These are phyloP conservation scores for Notothenia rossii DNA, from an alignment of 2,113 vertebrate genomes.

Conservation along the genomic window DNA sequence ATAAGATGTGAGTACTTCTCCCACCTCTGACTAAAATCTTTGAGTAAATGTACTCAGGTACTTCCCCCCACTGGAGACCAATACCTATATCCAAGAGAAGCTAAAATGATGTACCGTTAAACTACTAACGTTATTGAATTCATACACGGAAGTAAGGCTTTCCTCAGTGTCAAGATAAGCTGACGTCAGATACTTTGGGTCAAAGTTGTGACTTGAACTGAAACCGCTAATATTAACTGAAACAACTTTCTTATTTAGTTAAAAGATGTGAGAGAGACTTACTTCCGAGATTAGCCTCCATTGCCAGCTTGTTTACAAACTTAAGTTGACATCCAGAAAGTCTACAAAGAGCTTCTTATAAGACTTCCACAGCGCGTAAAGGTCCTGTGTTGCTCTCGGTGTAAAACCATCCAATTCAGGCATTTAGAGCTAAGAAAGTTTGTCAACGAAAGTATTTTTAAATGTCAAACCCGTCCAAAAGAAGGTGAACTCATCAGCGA, in stretches of 20 bases:
- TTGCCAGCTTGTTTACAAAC: neutral
- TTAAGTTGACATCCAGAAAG: neutral
- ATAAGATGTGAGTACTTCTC: too few relatives aligned
- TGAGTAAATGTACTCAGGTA: too few relatives aligned
- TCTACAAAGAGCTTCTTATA: neutral
- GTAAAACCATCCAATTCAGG: neutral
- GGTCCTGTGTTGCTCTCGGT: neutral
- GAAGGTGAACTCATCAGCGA: neutral
- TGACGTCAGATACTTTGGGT: neutral
- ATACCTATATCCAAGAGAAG: neutral
- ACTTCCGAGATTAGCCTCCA: neutral
- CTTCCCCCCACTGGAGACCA: too few relatives aligned
- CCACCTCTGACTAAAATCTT: too few relatives aligned
- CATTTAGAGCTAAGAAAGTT: neutral
- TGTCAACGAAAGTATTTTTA: accelerated
- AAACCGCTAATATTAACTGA: neutral
- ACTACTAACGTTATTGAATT: neutral
- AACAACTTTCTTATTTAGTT: neutral
- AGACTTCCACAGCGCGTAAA: neutral
- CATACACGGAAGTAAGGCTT: neutral
- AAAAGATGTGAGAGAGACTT: neutral
- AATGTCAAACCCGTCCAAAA: accelerated
- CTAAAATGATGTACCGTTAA: neutral
- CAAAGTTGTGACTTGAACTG: neutral
- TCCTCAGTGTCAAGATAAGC: neutral